Evolutionary conservation across 2,888 invertebrate species (phyloP).

Genomic region (Lampropteryx suffumata): DNA sequence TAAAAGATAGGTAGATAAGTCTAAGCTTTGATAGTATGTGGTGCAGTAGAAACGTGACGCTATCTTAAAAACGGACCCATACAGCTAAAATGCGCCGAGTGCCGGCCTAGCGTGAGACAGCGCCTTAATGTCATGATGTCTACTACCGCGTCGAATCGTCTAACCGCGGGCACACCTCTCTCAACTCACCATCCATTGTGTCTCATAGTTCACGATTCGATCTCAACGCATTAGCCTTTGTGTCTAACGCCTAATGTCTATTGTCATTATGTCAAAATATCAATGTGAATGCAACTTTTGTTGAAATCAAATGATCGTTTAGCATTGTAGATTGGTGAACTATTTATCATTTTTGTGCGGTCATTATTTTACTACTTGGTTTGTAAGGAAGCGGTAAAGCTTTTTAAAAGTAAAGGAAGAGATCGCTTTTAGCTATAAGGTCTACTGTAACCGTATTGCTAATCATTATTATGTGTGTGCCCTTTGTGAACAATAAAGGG

Average conservation of each 20-base stretch:
- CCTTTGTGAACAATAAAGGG: too few species aligned
- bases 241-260: slow-evolving; percentile 54
- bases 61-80: too few species aligned
- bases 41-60: too few species aligned
- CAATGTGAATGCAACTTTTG: slow-evolving; percentile 32
- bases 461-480: background rate
- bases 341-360: slow-evolving; percentile 18
- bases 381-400: too few species aligned
- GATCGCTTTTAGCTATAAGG: too few species aligned
- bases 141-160: slow-evolving; percentile 49
- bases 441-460: too few species aligned
- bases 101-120: too few species aligned
- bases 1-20: too few species aligned
- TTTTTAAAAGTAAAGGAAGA: too few species aligned
- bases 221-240: slow-evolving; percentile 54
- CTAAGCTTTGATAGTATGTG: too few species aligned
- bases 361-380: background rate
- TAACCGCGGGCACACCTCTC: slow-evolving; percentile 47
- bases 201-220: slow-evolving; percentile 41
- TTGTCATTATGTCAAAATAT: slow-evolving; percentile 47
- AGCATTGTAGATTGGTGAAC: slow-evolving; percentile 22
- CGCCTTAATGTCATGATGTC: slow-evolving; percentile 59
- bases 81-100: too few species aligned
- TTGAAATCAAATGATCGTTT: slow-evolving; percentile 34
- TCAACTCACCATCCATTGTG: slow-evolving; percentile 42